Evolutionary conservation across 2,113 vertebrate species (phyloP), one percentile per base, ranked within the genome.

Genomic region (Leptodactylus fuscus): DNA sequence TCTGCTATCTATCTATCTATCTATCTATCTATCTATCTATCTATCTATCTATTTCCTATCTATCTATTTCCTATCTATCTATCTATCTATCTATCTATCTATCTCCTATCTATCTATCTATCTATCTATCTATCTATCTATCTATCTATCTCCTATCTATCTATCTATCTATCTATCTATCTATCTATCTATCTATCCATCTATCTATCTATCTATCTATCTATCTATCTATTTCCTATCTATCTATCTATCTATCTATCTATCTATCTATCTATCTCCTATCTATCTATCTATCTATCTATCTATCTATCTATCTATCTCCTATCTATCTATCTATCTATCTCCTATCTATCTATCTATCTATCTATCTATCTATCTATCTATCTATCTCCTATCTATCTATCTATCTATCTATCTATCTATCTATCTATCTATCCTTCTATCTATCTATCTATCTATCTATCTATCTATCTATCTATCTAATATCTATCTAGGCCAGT

Each of bases 131-230:
- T 49, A 51, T 51, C 49, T 51, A 51, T 51, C 49, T 51, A 51
- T 51, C 49, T 51, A 51, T 51, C 49, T 51, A 51, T 51, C 49
- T 51, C 12, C 46, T 49, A 51, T 51, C 49, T 51, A 51, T 51
- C 49, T 51, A 18, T 51, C 49, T 51, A 51, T 51, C 49, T 51
- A 51, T 65, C 24, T 65, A 65, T 65, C 60, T 65, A 65, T 65
- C 60, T 65, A 65, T 65, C 60, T 65, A 65, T 65, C 60, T 65
- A 65, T 65, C 60, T n/a, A n/a, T n/a, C n/a, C 32, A 65, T 65
- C 60, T 65, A 65, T 65, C 60, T 65, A 65, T 65, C 60, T 65
- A 71, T 71, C 36, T 71, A 36, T 41, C 69, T 41, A 38, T 36
- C 36, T 71, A 36, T 71, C 36, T 41, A 38, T 38, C 67, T 38